Conservation (phyloP, 2,888 invertebrate genomes). For the Xylota segnis region DNA sequence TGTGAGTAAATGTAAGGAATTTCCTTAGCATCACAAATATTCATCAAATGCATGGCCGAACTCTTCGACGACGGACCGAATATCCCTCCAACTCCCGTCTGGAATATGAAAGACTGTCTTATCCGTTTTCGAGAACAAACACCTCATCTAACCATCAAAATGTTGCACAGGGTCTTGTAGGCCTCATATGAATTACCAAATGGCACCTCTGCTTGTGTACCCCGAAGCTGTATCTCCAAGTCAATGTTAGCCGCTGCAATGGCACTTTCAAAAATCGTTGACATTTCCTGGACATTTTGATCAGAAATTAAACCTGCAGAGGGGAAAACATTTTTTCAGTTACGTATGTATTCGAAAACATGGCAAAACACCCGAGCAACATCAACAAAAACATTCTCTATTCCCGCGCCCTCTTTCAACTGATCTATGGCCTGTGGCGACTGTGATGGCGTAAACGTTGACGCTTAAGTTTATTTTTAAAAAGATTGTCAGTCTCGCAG, state of each 20-base stretch:
- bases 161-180: slow-evolving; percentile 85
- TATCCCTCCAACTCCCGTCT: slow-evolving; percentile 91
- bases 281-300: slow-evolving; percentile 78
- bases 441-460: slow-evolving; percentile 20
- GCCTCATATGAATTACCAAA: slow-evolving; percentile 86
- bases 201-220: slow-evolving; percentile 82
- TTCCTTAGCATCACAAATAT: slow-evolving; percentile 92
- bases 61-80: slow-evolving; percentile 91
- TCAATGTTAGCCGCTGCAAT: slow-evolving; percentile 81
- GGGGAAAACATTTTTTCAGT: not conserved
- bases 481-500: slow-evolving; percentile 27
- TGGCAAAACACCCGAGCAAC: slow-evolving; percentile 4
- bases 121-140: not conserved
- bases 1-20: slow-evolving; percentile 93
- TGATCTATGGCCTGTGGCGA: not conserved
- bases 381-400: slow-evolving; percentile 37
- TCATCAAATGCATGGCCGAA: slow-evolving; percentile 91
- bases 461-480: slow-evolving; percentile 60
- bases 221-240: slow-evolving; percentile 79
- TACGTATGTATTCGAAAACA: not conserved
- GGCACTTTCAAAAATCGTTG: slow-evolving; percentile 81
- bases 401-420: slow-evolving; percentile 4
- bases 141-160: slow-evolving; percentile 85
- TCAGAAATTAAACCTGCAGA: slow-evolving; percentile 81
- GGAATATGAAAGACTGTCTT: not conserved